Evolutionary conservation across 2,888 invertebrate genomes (phyloP).

Genomic region (Hydraecia micacea): DNA sequence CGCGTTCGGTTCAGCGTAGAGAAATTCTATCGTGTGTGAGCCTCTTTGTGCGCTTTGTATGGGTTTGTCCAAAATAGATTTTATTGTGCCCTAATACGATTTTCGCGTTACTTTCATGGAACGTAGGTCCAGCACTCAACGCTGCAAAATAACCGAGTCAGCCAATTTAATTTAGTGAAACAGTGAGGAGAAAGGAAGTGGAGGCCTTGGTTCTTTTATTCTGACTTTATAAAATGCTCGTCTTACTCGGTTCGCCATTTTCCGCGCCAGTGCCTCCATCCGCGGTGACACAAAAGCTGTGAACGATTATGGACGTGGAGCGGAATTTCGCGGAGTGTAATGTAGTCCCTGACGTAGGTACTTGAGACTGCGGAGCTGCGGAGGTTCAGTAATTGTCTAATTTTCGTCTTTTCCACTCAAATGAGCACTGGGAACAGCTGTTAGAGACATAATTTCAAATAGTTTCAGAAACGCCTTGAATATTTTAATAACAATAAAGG

Average conservation of each 20-base stretch:
- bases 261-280: conserved; percentile 70
- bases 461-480: conserved; percentile 53
- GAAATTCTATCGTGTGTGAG: conserved; percentile 70
- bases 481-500: conserved; percentile 56
- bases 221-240: conserved; percentile 63
- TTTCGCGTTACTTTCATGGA: conserved; percentile 50
- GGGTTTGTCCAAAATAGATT: conserved; percentile 72
- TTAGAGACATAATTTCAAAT: conserved; percentile 56
- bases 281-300: conserved; percentile 72
- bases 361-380: conserved; percentile 54
- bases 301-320: conserved; percentile 73
- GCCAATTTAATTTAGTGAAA: conserved; percentile 65
- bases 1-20: conserved; percentile 73
- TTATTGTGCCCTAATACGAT: conserved; percentile 69
- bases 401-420: conserved; percentile 68
- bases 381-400: conserved; percentile 68
- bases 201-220: conserved; percentile 56
- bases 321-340: conserved; percentile 67
- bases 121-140: conserved; percentile 49
- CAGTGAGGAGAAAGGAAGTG: conserved; percentile 54
- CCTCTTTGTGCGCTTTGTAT: conserved; percentile 63
- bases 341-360: conserved; percentile 63
- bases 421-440: conserved; percentile 59
- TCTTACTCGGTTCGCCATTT: conserved; percentile 72
- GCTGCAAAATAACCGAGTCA: conserved; percentile 37